Base-by-base conservation (phyloP, 2,113 vertebrate genomes). In the Glaucidium brasilianum region DNA sequence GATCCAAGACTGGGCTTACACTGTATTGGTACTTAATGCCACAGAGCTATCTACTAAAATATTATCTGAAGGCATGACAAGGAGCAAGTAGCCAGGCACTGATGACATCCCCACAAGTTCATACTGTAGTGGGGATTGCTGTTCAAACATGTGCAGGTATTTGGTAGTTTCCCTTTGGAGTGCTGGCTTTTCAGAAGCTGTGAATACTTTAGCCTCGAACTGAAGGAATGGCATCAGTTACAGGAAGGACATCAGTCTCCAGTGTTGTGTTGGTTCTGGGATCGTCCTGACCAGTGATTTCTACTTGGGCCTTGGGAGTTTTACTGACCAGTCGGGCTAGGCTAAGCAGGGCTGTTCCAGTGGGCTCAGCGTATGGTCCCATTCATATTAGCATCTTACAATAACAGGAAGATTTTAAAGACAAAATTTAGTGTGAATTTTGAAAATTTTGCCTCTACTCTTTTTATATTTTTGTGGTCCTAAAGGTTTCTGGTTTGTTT, bases 31-130 rank as follows among this genome's bases (percentile, higher is more conserved):
- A 21, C 6, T 35, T 18, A 27, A 25, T 60, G 19, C 64, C 56
- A 35, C 27, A 43, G 15, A 66, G n/a, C 58, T 23, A 0, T 41
- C 56, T 52, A 16, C 39, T 26, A 37, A 29, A 60, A 21, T 6
- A 1, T 26, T 2, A 1, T 22, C 72, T 68, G 52, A 22, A 19
- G 72, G 9, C 20, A 1, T 2, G 8, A 10, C 17, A n/a, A 18
- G 67, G 29, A 37, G 23, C 39, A 8, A 7, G 23, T 19, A 11
- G 39, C 16, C 8, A 4, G 58, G 22, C 14, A 11, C 52, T 9
- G 53, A 19, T 43, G 35, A 3, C 13, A 6, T 49, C 47, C 15
- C 60, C 6, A 2, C 0, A 1, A 26, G 9, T 18, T 15, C 64
- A 5, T 15, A 4, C 29, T 0, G 1, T 15, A 52, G 34, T 12